Conservation (phyloP, 2,888 invertebrate genomes). For the Lithophane leautieri region DNA sequence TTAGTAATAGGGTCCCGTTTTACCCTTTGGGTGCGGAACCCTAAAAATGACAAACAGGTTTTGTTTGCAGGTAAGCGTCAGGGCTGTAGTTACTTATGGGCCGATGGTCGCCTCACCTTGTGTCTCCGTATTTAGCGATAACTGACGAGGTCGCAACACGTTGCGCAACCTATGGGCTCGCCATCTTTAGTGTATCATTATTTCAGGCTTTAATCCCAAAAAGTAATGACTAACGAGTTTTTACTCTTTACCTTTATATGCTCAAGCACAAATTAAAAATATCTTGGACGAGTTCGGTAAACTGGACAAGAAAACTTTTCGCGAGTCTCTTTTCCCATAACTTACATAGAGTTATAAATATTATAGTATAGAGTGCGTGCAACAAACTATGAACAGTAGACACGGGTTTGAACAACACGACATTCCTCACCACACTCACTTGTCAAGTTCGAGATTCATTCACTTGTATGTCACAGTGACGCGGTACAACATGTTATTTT, state of each 20-base stretch:
- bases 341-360: too few species aligned
- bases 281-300: not conserved
- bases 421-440: too few species aligned
- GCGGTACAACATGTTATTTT: too few species aligned
- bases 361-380: too few species aligned
- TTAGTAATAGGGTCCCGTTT: too few species aligned
- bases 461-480: too few species aligned
- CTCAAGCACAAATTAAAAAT: constrained; percentile 6
- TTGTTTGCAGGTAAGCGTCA: constrained; percentile 69
- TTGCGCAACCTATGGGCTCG: constrained; percentile 81
- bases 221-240: constrained; percentile 54
- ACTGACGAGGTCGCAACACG: constrained; percentile 83
- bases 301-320: not conserved
- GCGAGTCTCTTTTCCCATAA: not conserved
- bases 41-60: constrained; percentile 64
- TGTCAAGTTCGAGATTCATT: too few species aligned
- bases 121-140: constrained; percentile 84
- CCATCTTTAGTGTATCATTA: constrained; percentile 78
- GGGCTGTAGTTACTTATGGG: constrained; percentile 77
- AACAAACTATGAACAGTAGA: too few species aligned
- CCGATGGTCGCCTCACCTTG: constrained; percentile 85
- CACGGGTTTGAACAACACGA: too few species aligned
- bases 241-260: constrained; percentile 2
- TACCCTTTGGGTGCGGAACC: too few species aligned
- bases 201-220: constrained; percentile 69